Base-by-base conservation (phyloP, 1,140 invertebrate genomes). In the Drosophila leontia region DNA sequence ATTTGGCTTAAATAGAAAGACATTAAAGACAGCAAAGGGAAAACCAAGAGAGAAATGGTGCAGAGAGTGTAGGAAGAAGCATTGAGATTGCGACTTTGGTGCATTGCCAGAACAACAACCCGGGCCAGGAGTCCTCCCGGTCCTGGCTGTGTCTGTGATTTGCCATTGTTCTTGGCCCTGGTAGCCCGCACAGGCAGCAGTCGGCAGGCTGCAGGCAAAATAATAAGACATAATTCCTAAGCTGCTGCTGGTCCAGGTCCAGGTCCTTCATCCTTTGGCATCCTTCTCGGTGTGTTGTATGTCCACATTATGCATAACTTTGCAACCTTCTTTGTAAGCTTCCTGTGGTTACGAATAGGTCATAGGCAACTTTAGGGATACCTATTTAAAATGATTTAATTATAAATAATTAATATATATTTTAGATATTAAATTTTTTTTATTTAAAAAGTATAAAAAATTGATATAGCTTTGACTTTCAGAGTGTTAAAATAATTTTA, bases 211-310 rank as follows among this genome's bases (percentile, higher is more conserved):
- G 59, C 64, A 68, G 77, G 77, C 80, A 50, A 87, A 87, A 87
- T 88, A 83, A 80, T 83, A 87, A 87, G 80, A 83, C 77, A 87
- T 87, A 88, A 87, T 87, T 80, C 72, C 77, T 60, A 70, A 59
- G 65, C 83, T 84, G 65, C 83, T 84, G 60, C 48, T 59, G 55
- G 56, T 75, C 53, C 45, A 44, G 67, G 55, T 39, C 53, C 23
- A 41, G 44, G 47, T 60, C 42, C 57, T 72, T 48, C 32, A 45
- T 63, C 58, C 57, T 62, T 72, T 53, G 78, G 69, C 78, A 61
- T 62, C 62, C 62, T 59, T 51, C 35, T 71, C 44, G 41, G 41
- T 47, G 48, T 77, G 23, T 57, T 59, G 51, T 19, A 19, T 59
- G 29, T 64, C 29, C 75, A 64, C 67, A 69, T 81, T 67, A 71